Conservation (phyloP, 2,113 vertebrate genomes). For the Calypte anna region DNA sequence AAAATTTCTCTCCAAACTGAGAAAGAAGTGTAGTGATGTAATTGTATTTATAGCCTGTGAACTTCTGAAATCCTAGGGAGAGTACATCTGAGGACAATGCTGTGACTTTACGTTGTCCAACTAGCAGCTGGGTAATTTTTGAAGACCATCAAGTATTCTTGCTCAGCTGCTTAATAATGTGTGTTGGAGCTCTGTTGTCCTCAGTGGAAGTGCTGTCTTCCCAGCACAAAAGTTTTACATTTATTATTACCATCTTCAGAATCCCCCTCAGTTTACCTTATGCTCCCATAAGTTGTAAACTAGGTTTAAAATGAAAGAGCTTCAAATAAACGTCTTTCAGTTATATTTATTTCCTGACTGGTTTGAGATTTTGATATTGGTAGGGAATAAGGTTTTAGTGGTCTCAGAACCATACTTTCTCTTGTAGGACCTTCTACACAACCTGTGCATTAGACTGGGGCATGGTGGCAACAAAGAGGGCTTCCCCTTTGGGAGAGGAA, state of each 20-base stretch:
- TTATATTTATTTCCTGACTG: not conserved
- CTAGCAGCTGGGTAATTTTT: not conserved
- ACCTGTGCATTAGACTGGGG: not conserved
- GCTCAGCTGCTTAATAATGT: not conserved
- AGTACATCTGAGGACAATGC: conserved; percentile 19
- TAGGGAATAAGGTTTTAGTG: not conserved
- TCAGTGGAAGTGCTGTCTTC: not conserved
- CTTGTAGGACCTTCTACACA: not conserved
- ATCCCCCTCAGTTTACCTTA: not conserved
- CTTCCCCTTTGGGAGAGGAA: not conserved
- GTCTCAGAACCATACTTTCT: not conserved
- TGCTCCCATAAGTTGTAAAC: not conserved
- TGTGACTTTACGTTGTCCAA: not conserved
- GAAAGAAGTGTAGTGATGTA: not conserved
- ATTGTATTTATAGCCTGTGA: conserved; percentile 33
- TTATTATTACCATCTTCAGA: not conserved
- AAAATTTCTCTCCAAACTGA: not conserved
- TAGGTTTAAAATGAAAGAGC: not conserved
- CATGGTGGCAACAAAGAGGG: not conserved
- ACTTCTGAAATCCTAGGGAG: not conserved
- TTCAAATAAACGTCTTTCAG: not conserved
- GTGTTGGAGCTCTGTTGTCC: not conserved
- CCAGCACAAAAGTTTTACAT: not conserved
- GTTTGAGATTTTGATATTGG: not conserved
- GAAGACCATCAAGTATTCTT: not conserved